These are phyloP conservation scores for Sardinella longiceps DNA, from an alignment of 2,797 vertebrate genomes.

Conservation along the genomic window DNA sequence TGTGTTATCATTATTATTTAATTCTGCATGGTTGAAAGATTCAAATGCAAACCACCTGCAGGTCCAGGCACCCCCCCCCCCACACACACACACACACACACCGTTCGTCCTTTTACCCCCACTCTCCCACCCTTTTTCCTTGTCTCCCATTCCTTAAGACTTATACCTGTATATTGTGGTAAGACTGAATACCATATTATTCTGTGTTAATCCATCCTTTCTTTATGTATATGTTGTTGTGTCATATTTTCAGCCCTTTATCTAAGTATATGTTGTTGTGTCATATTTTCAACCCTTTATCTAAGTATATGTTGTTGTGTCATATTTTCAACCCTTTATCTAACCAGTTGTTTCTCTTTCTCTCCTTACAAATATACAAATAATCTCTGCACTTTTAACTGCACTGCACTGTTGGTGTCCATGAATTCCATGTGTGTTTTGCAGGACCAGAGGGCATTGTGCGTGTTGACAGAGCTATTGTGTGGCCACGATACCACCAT, in stretches of 20 bases:
- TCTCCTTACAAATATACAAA: too few species aligned
- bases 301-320: neutral
- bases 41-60: slow-evolving; percentile 78
- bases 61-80: slow-evolving; percentile 35
- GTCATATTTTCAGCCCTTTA: neutral
- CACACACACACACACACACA: too few species aligned
- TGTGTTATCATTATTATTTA: slow-evolving; percentile 61
- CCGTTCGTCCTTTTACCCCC: too few species aligned
- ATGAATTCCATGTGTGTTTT: slow-evolving; percentile 78
- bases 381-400: slow-evolving; percentile 68
- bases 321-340: neutral
- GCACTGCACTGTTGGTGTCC: slow-evolving; percentile 76
- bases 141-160: neutral
- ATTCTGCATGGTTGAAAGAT: slow-evolving; percentile 65
- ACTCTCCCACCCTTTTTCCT: neutral
- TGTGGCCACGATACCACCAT: slow-evolving; percentile 60
- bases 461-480: slow-evolving; percentile 58
- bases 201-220: neutral
- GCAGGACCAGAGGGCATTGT: slow-evolving; percentile 52
- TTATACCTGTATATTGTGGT: neutral
- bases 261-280: neutral
- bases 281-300: neutral
- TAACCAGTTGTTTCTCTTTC: too few species aligned
- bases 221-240: neutral
- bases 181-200: neutral